Evolutionary conservation across 2,888 invertebrate species (phyloP).

Genomic region (Lasioglossum morio): DNA sequence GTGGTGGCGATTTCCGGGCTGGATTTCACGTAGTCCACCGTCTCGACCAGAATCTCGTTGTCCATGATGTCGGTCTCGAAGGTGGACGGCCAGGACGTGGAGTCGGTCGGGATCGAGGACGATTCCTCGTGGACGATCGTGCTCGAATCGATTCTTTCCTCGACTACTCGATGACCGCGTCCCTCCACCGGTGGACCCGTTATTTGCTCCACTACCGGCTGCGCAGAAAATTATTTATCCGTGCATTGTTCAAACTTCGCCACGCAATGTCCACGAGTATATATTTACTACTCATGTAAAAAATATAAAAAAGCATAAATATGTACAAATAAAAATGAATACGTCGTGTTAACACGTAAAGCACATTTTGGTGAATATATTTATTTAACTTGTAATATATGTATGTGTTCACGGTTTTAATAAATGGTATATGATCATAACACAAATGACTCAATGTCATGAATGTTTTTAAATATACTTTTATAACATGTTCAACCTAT

Average conservation of each 20-base stretch:
- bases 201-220: constrained; percentile 73
- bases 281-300: background rate
- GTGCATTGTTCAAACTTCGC: background rate
- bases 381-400: no score
- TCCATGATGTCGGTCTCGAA: constrained; percentile 79
- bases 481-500: no score
- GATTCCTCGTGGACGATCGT: constrained; percentile 58
- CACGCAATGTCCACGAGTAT: background rate
- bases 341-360: background rate
- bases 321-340: background rate
- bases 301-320: background rate
- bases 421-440: no score
- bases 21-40: constrained; percentile 74
- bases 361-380: no score
- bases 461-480: no score
- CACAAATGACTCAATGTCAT: no score
- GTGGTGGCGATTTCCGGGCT: constrained; percentile 65
- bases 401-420: no score
- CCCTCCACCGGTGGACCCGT: constrained; percentile 77
- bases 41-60: constrained; percentile 81
- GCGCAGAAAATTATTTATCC: constrained; percentile 14
- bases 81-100: constrained; percentile 64
- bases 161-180: constrained; percentile 79
- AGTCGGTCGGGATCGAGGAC: constrained; percentile 65
- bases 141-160: constrained; percentile 67